These are phyloP conservation scores for Gallinago media DNA, from an alignment of 2,113 vertebrate genomes.

Conservation along the genomic window DNA sequence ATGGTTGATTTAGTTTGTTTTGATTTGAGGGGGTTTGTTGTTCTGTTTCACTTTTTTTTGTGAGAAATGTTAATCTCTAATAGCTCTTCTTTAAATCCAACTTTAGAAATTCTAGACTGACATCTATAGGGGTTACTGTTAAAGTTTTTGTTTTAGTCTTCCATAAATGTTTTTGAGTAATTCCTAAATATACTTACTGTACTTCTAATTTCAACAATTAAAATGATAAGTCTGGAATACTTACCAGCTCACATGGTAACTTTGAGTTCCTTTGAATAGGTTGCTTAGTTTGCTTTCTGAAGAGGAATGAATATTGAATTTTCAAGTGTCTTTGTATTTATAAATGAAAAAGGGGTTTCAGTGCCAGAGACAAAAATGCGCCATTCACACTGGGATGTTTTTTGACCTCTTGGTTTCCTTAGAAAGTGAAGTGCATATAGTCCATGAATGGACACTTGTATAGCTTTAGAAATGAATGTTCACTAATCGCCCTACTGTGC, in stretches of 20 bases:
- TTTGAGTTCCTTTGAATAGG: not conserved
- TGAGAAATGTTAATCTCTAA: not conserved
- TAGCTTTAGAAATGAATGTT: not conserved
- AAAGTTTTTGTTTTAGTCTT: not conserved
- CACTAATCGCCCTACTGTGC: not conserved
- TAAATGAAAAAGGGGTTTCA: not conserved
- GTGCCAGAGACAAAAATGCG: not conserved
- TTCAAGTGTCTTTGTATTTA: conserved; percentile 40
- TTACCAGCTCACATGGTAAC: not conserved
- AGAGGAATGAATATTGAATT: conserved; percentile 16
- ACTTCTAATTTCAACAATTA: not conserved
- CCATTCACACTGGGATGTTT: not conserved
- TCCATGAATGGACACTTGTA: not conserved
- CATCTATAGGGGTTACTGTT: not conserved
- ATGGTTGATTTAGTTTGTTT: not conserved
- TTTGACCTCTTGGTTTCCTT: not conserved
- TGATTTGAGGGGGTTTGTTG: not conserved
- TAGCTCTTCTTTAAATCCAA: not conserved
- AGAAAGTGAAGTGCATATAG: not conserved
- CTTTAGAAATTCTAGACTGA: not conserved
- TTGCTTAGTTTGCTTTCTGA: conserved; percentile 5
- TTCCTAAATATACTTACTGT: not conserved
- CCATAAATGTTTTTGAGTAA: not conserved
- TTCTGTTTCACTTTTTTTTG: not conserved
- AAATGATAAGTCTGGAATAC: not conserved